Percentiles rank a stretch among this genome's conserved stretches.
These are phyloP conservation scores for Xestia ashworthii DNA, from an alignment of 2,888 invertebrate species.

Conservation along the genomic window DNA sequence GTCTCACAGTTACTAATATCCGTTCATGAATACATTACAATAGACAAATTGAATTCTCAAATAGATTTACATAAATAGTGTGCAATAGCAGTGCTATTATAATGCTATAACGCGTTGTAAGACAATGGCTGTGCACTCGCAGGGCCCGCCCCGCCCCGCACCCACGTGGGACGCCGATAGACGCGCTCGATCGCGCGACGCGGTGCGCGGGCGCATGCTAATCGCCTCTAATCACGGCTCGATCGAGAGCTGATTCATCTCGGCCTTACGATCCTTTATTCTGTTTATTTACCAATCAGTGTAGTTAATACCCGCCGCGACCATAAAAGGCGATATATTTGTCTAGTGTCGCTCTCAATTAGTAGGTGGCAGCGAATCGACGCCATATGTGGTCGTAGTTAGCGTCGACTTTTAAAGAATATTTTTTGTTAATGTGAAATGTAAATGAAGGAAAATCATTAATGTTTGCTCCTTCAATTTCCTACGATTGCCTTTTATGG, in stretches of 20 bases:
- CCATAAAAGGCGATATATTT: constrained; percentile 90
- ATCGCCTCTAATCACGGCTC: constrained; percentile 88
- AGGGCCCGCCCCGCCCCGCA: constrained; percentile 83
- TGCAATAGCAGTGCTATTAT: constrained; percentile 87
- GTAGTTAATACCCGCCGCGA: constrained; percentile 82
- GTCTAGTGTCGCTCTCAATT: constrained; percentile 88
- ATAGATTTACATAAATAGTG: constrained; percentile 88
- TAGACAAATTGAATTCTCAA: constrained; percentile 89
- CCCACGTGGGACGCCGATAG: constrained; percentile 83
- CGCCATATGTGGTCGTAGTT: constrained; percentile 87
- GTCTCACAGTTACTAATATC: constrained; percentile 80
- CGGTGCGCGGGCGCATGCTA: constrained; percentile 84
- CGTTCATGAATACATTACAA: constrained; percentile 84
- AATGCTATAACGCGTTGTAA: constrained; percentile 87
- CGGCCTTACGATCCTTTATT: constrained; percentile 81
- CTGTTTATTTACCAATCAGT: constrained; percentile 89
- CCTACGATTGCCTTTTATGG: constrained; percentile 79
- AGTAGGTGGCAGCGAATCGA: constrained; percentile 86
- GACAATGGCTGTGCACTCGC: constrained; percentile 81
- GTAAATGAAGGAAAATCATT: constrained; percentile 88
- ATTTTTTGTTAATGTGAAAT: constrained; percentile 85
- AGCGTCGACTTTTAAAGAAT: constrained; percentile 83
- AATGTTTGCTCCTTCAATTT: constrained; percentile 85
- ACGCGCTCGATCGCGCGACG: constrained; percentile 61
- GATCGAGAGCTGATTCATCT: constrained; percentile 89